Evolutionary conservation across 1,140 invertebrate genomes (phyloP).

Genomic region (Steinernema khuongi): DNA sequence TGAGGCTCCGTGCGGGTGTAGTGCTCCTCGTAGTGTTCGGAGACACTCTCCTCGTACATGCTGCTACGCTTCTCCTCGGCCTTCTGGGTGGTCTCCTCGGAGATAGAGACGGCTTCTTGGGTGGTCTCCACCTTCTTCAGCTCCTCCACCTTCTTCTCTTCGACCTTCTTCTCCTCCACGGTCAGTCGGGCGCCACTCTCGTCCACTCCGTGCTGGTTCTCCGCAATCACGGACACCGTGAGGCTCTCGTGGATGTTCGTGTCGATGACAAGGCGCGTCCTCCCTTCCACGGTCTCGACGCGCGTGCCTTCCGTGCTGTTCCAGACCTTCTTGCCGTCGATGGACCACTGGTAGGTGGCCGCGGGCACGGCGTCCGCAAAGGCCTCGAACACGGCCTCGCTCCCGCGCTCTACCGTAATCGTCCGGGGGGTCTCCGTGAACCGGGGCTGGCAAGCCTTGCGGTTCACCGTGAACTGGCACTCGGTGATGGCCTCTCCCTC

Average conservation of each 20-base stretch:
- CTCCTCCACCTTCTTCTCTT: not conserved
- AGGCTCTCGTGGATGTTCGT: slow-evolving; percentile 37
- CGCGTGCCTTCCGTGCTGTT: slow-evolving; percentile 36
- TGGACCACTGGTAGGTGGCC: slow-evolving; percentile 48
- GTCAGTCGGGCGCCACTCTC: slow-evolving; percentile 37
- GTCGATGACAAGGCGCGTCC: slow-evolving; percentile 45
- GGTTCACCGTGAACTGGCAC: slow-evolving; percentile 43
- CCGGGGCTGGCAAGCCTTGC: slow-evolving; percentile 38
- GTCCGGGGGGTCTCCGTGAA: slow-evolving; percentile 43
- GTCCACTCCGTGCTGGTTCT: slow-evolving; percentile 47
- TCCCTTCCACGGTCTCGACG: slow-evolving; percentile 43
- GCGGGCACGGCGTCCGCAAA: slow-evolving; percentile 46
- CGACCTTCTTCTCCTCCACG: slow-evolving; percentile 23
- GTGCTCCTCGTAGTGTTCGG: not conserved
- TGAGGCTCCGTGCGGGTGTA: slow-evolving; percentile 19
- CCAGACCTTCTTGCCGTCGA: slow-evolving; percentile 39
- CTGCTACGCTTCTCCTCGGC: slow-evolving; percentile 23
- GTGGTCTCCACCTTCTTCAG: slow-evolving; percentile 8
- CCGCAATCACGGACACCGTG: slow-evolving; percentile 46
- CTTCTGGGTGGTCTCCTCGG: not conserved
- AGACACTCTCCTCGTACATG: slow-evolving; percentile 19
- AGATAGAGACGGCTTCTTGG: slow-evolving; percentile 13
- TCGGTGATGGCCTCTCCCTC: slow-evolving; percentile 44
- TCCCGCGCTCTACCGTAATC: slow-evolving; percentile 45
- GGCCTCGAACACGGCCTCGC: slow-evolving; percentile 49